Conservation (phyloP, 2,113 vertebrate genomes). For the Trachemys scripta region DNA sequence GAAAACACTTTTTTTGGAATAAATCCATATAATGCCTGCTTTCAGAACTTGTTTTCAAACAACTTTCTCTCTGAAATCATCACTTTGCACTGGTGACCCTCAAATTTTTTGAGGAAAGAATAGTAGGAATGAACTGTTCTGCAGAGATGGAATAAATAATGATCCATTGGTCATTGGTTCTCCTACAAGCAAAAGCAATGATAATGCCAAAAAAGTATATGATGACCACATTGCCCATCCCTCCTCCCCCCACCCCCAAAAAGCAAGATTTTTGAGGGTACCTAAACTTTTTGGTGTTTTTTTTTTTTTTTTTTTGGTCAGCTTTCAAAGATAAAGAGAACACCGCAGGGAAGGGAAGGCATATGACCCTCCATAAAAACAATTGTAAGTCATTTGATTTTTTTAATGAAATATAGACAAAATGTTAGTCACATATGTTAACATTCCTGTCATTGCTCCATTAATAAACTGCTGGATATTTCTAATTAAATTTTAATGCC, state of each 20-base stretch:
- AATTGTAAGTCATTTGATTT: neutral
- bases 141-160: neutral
- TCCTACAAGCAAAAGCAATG: neutral
- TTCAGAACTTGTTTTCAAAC: neutral
- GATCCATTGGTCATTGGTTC: neutral
- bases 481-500: neutral
- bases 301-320: neutral
- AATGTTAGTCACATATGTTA: neutral
- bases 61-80: neutral
- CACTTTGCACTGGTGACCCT: neutral
- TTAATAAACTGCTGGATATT: neutral
- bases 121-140: neutral
- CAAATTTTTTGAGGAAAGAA: neutral
- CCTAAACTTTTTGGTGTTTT: neutral
- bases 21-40: neutral
- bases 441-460: neutral
- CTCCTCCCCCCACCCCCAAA: neutral
- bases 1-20: neutral
- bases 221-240: too few relatives aligned
- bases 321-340: neutral
- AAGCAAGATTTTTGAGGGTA: neutral
- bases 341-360: neutral
- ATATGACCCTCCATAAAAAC: neutral
- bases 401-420: neutral
- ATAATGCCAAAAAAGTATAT: neutral